Conservation (phyloP, 2,113 vertebrate species). For the Calypte anna region DNA sequence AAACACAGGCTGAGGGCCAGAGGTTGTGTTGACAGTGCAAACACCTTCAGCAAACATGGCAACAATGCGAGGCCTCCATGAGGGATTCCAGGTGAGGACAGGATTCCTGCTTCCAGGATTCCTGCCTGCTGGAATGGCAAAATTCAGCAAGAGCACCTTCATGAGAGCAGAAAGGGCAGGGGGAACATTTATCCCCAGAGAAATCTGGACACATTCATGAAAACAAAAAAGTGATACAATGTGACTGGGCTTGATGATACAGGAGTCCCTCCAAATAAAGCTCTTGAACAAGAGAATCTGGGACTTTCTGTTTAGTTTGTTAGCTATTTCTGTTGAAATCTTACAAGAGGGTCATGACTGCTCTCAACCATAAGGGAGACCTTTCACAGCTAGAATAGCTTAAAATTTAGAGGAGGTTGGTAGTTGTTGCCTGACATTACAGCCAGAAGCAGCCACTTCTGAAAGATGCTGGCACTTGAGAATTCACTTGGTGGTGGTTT, state of each 20-base stretch:
- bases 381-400: neutral
- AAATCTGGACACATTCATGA: neutral
- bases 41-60: neutral
- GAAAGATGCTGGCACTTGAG: neutral
- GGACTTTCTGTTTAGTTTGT: neutral
- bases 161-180: rapidly evolving
- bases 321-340: neutral
- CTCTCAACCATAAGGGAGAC: rapidly evolving
- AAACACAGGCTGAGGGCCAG: neutral
- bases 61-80: rapidly evolving
- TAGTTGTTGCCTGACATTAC: neutral
- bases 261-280: neutral
- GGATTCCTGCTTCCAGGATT: neutral
- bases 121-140: rapidly evolving
- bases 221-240: neutral
- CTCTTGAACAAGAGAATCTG: neutral
- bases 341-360: rapidly evolving
- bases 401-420: neutral
- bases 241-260: neutral
- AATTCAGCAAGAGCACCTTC: neutral
- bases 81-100: neutral
- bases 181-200: neutral
- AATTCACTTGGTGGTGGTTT: neutral
- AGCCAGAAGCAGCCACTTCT: neutral
- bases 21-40: neutral